Percentiles rank a stretch among this genome's conserved stretches.
Evolutionary conservation across 2,888 invertebrate genomes (phyloP).

Genomic region (Coenonympha glycerion): DNA sequence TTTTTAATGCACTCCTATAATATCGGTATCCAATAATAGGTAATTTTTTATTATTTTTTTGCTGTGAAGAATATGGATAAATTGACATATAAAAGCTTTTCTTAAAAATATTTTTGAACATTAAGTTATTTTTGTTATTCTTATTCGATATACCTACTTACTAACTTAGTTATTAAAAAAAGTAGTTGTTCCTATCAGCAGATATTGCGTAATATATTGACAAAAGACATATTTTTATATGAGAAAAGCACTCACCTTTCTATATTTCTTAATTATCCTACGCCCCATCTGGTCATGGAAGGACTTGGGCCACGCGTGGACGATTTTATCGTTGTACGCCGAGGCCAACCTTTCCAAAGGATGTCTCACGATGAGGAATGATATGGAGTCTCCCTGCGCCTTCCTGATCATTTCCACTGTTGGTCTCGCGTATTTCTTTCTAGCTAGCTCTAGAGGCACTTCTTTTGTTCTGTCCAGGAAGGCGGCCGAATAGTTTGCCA

Average conservation of each 20-base stretch:
- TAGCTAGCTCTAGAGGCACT: constrained; percentile 85
- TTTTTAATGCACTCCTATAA: too few relatives aligned
- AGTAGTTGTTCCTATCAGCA: too few relatives aligned
- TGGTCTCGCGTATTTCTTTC: constrained; percentile 86
- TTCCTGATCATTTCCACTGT: constrained; percentile 81
- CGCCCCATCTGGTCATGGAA: constrained; percentile 87
- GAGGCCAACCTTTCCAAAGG: constrained; percentile 86
- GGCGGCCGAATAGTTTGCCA: constrained; percentile 87
- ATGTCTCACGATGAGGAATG: constrained; percentile 88
- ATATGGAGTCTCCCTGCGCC: constrained; percentile 84
- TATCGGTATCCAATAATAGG: too few relatives aligned
- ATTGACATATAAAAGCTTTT: too few relatives aligned
- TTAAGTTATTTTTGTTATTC: too few relatives aligned
- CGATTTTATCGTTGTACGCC: constrained; percentile 89
- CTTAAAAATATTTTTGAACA: too few relatives aligned
- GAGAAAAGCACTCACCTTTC: constrained; percentile 69
- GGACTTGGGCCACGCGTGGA: constrained; percentile 87
- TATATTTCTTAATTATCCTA: constrained; percentile 84
- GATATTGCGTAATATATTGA: too few relatives aligned
- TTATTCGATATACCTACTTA: too few relatives aligned
- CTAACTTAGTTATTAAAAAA: too few relatives aligned
- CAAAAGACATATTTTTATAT: too few relatives aligned
- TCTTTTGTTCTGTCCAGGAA: constrained; percentile 86
- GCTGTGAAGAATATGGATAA: too few relatives aligned
- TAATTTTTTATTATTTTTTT: too few relatives aligned